Evolutionary conservation across 2,888 invertebrate species (phyloP).

Genomic region (Synanthedon vespiformis): DNA sequence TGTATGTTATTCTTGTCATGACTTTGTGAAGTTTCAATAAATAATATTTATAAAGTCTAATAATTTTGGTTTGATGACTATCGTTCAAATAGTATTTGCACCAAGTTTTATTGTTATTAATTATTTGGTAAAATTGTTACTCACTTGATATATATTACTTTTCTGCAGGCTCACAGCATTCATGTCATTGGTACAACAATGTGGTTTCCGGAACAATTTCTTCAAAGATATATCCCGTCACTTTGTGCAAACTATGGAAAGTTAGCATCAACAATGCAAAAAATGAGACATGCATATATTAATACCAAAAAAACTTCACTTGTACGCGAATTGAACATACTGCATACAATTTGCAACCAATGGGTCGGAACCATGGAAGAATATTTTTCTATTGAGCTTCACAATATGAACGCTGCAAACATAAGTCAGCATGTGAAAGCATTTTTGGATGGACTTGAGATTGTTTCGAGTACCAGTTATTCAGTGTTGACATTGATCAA

Average conservation of each 20-base stretch:
- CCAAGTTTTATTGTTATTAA: too few species aligned
- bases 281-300: slow-evolving; percentile 69
- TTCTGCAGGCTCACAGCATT: slow-evolving; percentile 78
- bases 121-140: not conserved
- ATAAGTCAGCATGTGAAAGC: slow-evolving; percentile 54
- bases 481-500: slow-evolving; percentile 69
- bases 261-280: slow-evolving; percentile 49
- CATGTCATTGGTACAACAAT: slow-evolving; percentile 82
- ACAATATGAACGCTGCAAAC: slow-evolving; percentile 52
- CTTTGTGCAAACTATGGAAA: slow-evolving; percentile 64
- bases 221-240: slow-evolving; percentile 73
- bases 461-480: slow-evolving; percentile 75
- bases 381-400: slow-evolving; percentile 38
- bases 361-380: slow-evolving; percentile 54
- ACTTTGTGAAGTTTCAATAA: too few species aligned
- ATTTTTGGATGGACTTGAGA: slow-evolving; percentile 73
- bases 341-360: slow-evolving; percentile 37
- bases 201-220: slow-evolving; percentile 89
- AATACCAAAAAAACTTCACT: slow-evolving; percentile 70
- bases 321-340: slow-evolving; percentile 71
- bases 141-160: not conserved
- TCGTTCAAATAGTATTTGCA: too few species aligned
- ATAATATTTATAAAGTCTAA: too few species aligned
- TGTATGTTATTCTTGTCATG: slow-evolving; percentile 2
- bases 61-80: too few species aligned